A percentile compares a stretch with the other conserved stretches of the same genome.
Conservation (phyloP, 2,888 invertebrate species). For the Achlya flavicornis region DNA sequence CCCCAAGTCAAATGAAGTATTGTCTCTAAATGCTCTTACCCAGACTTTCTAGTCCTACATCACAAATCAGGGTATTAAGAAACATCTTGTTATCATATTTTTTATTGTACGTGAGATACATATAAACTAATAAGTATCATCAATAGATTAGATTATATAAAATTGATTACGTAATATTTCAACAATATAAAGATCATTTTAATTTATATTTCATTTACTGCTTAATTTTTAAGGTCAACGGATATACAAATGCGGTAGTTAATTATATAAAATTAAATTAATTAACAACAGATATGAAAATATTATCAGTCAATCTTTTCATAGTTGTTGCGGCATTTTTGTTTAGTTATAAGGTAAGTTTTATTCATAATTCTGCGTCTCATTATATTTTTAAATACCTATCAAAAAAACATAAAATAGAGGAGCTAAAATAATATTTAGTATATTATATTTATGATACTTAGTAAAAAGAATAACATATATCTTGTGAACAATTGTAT, state of each 20-base stretch:
- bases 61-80: background rate
- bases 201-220: constrained; percentile 8
- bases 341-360: constrained; percentile 39
- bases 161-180: constrained; percentile 13
- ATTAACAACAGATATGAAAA: constrained; percentile 38
- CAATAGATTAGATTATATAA: constrained; percentile 19
- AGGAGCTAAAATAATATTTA: no score
- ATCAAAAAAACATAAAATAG: no score
- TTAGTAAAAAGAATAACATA: no score
- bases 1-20: background rate
- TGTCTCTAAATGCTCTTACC: background rate
- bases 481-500: no score
- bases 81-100: constrained; percentile 18
- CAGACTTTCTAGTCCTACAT: no score
- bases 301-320: constrained; percentile 28
- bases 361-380: no score
- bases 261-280: constrained; percentile 28
- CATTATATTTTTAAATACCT: no score
- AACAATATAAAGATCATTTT: constrained; percentile 17
- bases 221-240: constrained; percentile 11
- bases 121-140: constrained; percentile 13
- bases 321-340: constrained; percentile 28
- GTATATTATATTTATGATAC: no score
- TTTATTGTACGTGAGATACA: constrained; percentile 6
- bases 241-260: constrained; percentile 13